Evolutionary conservation across 2,113 vertebrate genomes (phyloP).

Genomic region (Carassius gibelio): DNA sequence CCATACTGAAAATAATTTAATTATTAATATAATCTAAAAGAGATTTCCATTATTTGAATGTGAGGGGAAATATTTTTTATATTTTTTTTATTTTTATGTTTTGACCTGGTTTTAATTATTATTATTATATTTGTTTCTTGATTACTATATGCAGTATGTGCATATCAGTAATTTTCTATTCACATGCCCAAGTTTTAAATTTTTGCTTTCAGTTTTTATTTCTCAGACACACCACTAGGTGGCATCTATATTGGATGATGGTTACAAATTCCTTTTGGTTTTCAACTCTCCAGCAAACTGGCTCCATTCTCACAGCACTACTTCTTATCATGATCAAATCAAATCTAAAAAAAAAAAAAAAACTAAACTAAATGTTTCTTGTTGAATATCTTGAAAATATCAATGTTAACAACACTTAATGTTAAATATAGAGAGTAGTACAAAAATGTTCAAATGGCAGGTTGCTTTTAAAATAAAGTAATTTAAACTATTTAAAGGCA

Average conservation of each 20-base stretch:
- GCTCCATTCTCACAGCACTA: background rate
- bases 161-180: background rate
- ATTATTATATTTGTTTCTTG: background rate
- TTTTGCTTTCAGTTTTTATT: background rate
- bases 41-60: background rate
- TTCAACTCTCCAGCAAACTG: background rate
- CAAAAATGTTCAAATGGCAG: too few species aligned
- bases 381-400: too few species aligned
- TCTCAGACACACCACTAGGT: background rate
- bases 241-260: background rate
- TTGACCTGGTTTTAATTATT: background rate
- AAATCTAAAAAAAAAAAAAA: too few species aligned
- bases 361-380: too few species aligned
- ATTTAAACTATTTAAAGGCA: background rate
- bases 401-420: too few species aligned
- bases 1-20: background rate
- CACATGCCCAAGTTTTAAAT: background rate
- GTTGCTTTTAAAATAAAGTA: background rate
- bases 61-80: background rate
- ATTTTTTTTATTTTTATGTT: background rate
- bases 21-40: too few species aligned
- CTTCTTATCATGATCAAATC: too few species aligned
- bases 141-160: background rate
- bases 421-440: too few species aligned
- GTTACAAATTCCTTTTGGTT: background rate